Conservation (phyloP, 1,140 invertebrate genomes). For the Aricia agestis region DNA sequence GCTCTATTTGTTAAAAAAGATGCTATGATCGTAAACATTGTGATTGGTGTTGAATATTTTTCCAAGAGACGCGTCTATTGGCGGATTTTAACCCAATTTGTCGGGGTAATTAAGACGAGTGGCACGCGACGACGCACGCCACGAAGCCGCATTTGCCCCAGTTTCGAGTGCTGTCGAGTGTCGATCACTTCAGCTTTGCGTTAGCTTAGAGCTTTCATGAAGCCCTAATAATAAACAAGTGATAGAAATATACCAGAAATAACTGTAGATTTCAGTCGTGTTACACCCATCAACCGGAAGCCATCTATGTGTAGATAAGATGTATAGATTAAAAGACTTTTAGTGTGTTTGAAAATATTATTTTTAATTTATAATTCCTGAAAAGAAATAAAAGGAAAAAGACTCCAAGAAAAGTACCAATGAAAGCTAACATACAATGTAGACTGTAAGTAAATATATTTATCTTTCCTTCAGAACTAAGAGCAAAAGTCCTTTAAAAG, state of each 20-base stretch:
- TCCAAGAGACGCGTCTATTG: not conserved
- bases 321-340: no score
- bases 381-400: not conserved
- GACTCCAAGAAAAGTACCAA: not conserved
- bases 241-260: not conserved
- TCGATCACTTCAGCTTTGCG: not conserved
- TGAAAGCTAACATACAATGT: not conserved
- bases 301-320: no score
- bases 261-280: not conserved
- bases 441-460: slow-evolving; percentile 10
- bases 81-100: not conserved
- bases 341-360: not conserved
- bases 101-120: not conserved
- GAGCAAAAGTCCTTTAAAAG: slow-evolving; percentile 15
- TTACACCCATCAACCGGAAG: no score
- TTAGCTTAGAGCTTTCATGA: not conserved
- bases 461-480: slow-evolving; percentile 5
- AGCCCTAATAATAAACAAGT: not conserved
- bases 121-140: not conserved
- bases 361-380: not conserved
- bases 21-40: not conserved
- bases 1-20: no score
- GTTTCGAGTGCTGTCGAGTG: not conserved
- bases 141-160: not conserved
- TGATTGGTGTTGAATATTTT: not conserved